Evolutionary conservation across 1,140 invertebrate species (phyloP), one percentile per base, ranked within the genome.

Genomic region (Neomicropteryx cornuta): DNA sequence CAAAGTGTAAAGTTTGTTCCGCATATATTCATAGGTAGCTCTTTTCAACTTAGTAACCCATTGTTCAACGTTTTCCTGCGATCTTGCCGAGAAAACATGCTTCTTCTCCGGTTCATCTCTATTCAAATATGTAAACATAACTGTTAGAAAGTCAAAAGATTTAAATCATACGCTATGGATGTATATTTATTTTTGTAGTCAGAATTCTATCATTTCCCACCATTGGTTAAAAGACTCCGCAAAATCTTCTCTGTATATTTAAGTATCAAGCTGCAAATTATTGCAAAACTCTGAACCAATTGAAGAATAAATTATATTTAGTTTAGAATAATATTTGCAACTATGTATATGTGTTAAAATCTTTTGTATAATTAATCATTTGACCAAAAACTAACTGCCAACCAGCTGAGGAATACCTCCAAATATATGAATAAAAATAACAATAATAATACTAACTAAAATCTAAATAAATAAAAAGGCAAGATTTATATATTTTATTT

Each of bases 51-150:
- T 71, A 21, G 56, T 56, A 5, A 79, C 68, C 78, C 77, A 80
- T 31, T 74, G 64, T 16, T 73, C 62, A 2, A 76, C 72, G 52
- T 73, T 70, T 23, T 62, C 58, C 50, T 80, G 76, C 18, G 75
- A 72, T 36, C 74, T 62, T n/a, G 72, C 72, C 33, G 74, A 75
- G 42, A 80, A 69, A 17, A 79, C 50, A 50, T 80, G 77, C 13
- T 71, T 62, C 46, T 77, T 78, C 19, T 79, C 76, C 16, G 73
- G 71, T 47, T 80, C 77, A 60, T 79, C 75, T 45, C 71, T 67
- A 55, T 66, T 11, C 6, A 32, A 14, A 8, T 14, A 32, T 8
- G 18, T 32, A 5, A 5, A 32, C 5, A 13, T 32, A 13, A 5
- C 6, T 14, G 17, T 32, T 32, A 32, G 24, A 27, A n/a, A 27